Evolutionary conservation across 2,797 vertebrate genomes (phyloP).

Genomic region (Propithecus deckenii): DNA sequence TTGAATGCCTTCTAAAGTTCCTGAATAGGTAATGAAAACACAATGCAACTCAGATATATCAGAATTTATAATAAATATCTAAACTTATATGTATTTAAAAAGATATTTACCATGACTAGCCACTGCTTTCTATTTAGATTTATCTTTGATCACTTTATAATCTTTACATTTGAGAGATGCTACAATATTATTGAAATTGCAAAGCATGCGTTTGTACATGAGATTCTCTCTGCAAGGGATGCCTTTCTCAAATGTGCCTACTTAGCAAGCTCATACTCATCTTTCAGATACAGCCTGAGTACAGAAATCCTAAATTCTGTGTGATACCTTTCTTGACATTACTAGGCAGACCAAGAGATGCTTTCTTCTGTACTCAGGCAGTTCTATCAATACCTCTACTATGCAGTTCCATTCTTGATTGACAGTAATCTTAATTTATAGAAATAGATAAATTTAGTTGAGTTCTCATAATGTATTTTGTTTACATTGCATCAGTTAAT

Average conservation of each 20-base stretch:
- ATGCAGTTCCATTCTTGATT: background rate
- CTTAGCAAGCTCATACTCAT: background rate
- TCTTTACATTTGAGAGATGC: slow-evolving; percentile 15
- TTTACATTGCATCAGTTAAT: background rate
- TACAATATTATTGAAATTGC: background rate
- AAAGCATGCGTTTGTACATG: background rate
- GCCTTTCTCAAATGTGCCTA: background rate
- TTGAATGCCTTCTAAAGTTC: slow-evolving; percentile 10
- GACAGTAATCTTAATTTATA: background rate
- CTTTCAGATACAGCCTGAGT: background rate
- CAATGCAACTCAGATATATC: background rate
- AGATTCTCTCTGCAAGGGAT: background rate
- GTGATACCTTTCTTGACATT: background rate
- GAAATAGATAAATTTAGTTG: background rate
- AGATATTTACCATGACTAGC: background rate
- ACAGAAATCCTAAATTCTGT: background rate
- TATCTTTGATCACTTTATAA: background rate
- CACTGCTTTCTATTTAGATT: background rate
- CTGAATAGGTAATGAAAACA: background rate
- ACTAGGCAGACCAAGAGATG: background rate
- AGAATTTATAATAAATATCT: slow-evolving; percentile 1
- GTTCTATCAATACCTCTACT: background rate
- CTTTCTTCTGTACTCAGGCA: background rate
- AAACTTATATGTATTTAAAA: background rate
- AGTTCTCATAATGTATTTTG: background rate